A percentile compares a stretch with the other conserved stretches of the same genome.
Conservation (phyloP, 2,888 invertebrate species). For the Andrena fulva region DNA sequence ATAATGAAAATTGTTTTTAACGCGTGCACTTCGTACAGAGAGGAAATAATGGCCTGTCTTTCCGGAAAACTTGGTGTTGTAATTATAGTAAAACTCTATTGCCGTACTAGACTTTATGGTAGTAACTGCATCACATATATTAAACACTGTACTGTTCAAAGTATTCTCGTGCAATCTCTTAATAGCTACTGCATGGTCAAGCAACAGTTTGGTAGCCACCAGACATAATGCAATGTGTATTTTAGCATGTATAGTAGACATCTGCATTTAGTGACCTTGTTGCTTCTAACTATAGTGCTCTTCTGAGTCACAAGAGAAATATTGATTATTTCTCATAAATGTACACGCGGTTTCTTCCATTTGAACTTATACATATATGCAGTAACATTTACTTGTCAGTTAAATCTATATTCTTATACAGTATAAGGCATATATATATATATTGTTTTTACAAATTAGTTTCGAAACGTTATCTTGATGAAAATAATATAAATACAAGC, state of each 20-base stretch:
- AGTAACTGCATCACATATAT: not conserved
- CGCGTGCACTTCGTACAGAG: constrained; percentile 68
- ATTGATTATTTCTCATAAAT: constrained; percentile 78
- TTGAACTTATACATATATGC: constrained; percentile 6
- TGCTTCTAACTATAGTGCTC: constrained; percentile 66
- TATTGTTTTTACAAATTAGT: not conserved
- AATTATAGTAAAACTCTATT: constrained; percentile 2
- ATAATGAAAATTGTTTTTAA: constrained; percentile 33
- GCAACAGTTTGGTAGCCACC: constrained; percentile 52
- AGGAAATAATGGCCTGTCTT: constrained; percentile 58
- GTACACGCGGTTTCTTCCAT: constrained; percentile 41
- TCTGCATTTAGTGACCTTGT: constrained; percentile 67
- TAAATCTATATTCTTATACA: not conserved
- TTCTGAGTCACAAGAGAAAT: constrained; percentile 77
- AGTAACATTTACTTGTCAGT: not conserved
- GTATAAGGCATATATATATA: not conserved
- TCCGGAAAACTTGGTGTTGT: constrained; percentile 48
- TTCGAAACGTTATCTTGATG: not conserved
- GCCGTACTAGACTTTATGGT: not conserved
- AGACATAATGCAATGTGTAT: constrained; percentile 50
- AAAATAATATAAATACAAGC: not conserved
- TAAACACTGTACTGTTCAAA: constrained; percentile 13
- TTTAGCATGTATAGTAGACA: constrained; percentile 63
- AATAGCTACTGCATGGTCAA: constrained; percentile 13
- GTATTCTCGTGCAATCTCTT: constrained; percentile 5